Evolutionary conservation across 2,888 invertebrate species (phyloP).

Genomic region (Dyspetes luteomarginatus): DNA sequence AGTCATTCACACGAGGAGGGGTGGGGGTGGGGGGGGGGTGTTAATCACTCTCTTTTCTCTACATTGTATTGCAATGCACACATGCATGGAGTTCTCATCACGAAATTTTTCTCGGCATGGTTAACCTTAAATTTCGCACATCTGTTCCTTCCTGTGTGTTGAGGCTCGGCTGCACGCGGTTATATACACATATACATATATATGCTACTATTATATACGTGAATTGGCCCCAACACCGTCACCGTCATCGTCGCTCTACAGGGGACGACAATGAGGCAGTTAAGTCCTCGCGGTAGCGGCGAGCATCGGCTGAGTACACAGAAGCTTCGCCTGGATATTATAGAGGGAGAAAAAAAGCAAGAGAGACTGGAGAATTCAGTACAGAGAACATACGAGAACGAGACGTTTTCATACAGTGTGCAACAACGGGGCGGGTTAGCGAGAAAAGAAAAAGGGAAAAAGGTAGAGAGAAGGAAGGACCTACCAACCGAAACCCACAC

Average conservation of each 20-base stretch:
- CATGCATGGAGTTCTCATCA: constrained; percentile 41
- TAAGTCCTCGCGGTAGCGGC: constrained; percentile 76
- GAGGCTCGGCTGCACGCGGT: constrained; percentile 73
- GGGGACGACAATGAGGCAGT: constrained; percentile 80
- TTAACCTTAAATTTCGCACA: constrained; percentile 80
- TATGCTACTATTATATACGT: background rate
- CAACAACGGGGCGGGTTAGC: constrained; percentile 56
- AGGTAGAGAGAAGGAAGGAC: constrained; percentile 53
- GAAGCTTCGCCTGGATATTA: constrained; percentile 70
- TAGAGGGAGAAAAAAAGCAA: constrained; percentile 60
- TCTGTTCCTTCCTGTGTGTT: constrained; percentile 73
- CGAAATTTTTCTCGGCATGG: constrained; percentile 66
- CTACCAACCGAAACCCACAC: constrained; percentile 67
- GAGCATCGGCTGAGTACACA: constrained; percentile 80
- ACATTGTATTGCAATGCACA: constrained; percentile 44
- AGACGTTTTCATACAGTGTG: constrained; percentile 40
- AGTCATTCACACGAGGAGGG: constrained; percentile 44
- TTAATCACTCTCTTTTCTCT: constrained; percentile 10
- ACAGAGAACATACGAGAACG: constrained; percentile 58
- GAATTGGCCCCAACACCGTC: constrained; percentile 46
- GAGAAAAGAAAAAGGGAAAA: constrained; percentile 51
- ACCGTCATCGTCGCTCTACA: constrained; percentile 62
- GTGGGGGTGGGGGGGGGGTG: too few relatives aligned
- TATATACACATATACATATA: background rate
- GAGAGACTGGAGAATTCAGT: constrained; percentile 61